phyloP scores from a whole-genome alignment of 2,113 vertebrate genomes.

The Amphiprion ocellaris region DNA sequence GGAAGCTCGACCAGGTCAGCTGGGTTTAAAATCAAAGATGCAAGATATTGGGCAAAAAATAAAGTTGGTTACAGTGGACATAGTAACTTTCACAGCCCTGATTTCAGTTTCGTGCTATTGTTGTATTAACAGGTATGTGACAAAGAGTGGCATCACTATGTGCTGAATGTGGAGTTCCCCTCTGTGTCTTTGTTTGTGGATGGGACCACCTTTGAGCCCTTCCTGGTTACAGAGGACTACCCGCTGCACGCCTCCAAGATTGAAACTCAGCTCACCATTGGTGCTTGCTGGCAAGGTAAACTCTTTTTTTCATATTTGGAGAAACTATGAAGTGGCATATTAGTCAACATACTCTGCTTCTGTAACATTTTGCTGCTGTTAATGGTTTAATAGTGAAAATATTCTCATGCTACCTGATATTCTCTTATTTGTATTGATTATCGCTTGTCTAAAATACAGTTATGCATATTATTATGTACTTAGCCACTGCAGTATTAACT shows the following conservation, averaged over 20 bases:
- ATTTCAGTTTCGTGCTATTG: background rate
- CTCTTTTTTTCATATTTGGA: rapidly evolving
- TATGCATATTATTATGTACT: conserved; percentile 18
- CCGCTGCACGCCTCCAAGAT: conserved; percentile 92
- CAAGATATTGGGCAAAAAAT: background rate
- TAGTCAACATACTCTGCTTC: background rate
- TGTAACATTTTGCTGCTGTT: background rate
- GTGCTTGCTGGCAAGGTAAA: conserved; percentile 98
- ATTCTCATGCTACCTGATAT: background rate
- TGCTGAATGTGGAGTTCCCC: conserved; percentile 93
- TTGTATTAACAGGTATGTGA: conserved; percentile 90
- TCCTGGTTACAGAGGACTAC: conserved; percentile 96
- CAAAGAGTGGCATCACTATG: conserved; percentile 98
- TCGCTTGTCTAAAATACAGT: background rate
- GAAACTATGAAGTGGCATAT: too few species aligned
- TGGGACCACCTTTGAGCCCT: conserved; percentile 91
- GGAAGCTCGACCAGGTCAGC: conserved; percentile 95
- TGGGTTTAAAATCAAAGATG: background rate
- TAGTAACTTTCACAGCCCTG: background rate
- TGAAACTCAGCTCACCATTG: conserved; percentile 94
- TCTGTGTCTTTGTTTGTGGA: conserved; percentile 92
- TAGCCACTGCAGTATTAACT: conserved; percentile 5
- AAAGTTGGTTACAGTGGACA: too few species aligned
- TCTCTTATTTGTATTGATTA: background rate
- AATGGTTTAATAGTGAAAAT: background rate